Percentiles rank a stretch among this genome's conserved stretches.
Evolutionary conservation across 2,888 invertebrate genomes (phyloP).

Genomic region (Clostera curtula): DNA sequence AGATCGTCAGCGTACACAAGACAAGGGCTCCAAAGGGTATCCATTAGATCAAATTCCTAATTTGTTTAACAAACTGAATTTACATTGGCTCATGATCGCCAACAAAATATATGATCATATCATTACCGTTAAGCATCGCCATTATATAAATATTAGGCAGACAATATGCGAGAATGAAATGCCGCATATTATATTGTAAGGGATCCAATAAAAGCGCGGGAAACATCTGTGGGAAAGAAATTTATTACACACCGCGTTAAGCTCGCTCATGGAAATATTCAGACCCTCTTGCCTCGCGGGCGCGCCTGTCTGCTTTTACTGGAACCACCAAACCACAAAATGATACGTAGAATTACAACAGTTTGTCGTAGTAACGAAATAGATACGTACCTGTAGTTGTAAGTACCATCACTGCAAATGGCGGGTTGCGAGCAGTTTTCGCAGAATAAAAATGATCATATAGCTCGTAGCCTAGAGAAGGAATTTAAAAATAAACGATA

Average conservation of each 20-base stretch:
- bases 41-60: too few species aligned
- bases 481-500: too few species aligned
- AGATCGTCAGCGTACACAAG: too few species aligned
- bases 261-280: conserved; percentile 7
- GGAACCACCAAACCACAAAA: too few species aligned
- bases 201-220: conserved; percentile 56
- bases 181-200: conserved; percentile 56
- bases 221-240: conserved; percentile 58
- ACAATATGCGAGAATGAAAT: conserved; percentile 56
- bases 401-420: too few species aligned
- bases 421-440: too few species aligned
- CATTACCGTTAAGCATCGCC: conserved; percentile 17
- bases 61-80: neutral
- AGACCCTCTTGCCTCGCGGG: neutral
- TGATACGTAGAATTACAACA: too few species aligned
- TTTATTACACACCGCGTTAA: conserved; percentile 37
- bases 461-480: too few species aligned
- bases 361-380: too few species aligned
- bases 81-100: neutral
- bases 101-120: conserved; percentile 8
- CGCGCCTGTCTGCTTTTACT: neutral
- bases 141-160: conserved; percentile 29
- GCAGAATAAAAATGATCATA: too few species aligned
- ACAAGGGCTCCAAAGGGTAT: too few species aligned
- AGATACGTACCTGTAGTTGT: too few species aligned